Base-by-base conservation (phyloP, 2,888 invertebrate species). In the Cancer borealis region DNA sequence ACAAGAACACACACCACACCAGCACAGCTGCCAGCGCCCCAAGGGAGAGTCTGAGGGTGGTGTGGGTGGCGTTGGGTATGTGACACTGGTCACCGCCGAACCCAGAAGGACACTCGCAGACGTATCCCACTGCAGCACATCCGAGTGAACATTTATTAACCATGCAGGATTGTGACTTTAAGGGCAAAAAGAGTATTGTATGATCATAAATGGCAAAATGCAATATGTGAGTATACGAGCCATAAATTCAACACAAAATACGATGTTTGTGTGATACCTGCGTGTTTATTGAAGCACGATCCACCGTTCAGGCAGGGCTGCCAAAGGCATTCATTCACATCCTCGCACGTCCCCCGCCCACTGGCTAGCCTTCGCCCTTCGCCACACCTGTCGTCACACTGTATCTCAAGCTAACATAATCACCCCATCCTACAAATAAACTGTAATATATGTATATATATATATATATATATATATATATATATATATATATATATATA, bases 81-180 rank as follows among this genome's bases (percentile, higher is more conserved):
- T 92, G 94, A 66, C 94, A 94, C 87, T 94, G 94, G 47, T 94
- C 90, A 2, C 94, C 94, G 46, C 60, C 92, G 87, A 92, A 94
- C 8, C 94, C 94, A 39, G 46, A 39, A 3, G 91, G 91, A 60
- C 94, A 94, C 12, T 92, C 90, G 46, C 94, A 94, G 45, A 79
- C 90, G 46, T 94, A 94, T 3, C 94, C 94, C n/a, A 89, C 94
- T 88, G 49, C 12, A 26, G 54, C 14, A 49, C 47, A 88, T 14
- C 39, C 12, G 46, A 88, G 12, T 30, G 12, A 14, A 60, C 4
- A 60, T 60, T 17, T 60, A 60, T 60, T 17, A 60, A 60, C 60
- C 60, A 60, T 60, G 60, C 60, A 21, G 12, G 39, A 39, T 39
- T 39, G 39, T 39, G 39, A 39, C 39, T 39, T 39, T 39, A 39